phyloP scores from a whole-genome alignment of 2,113 vertebrate genomes.

The Arizona elegans region DNA sequence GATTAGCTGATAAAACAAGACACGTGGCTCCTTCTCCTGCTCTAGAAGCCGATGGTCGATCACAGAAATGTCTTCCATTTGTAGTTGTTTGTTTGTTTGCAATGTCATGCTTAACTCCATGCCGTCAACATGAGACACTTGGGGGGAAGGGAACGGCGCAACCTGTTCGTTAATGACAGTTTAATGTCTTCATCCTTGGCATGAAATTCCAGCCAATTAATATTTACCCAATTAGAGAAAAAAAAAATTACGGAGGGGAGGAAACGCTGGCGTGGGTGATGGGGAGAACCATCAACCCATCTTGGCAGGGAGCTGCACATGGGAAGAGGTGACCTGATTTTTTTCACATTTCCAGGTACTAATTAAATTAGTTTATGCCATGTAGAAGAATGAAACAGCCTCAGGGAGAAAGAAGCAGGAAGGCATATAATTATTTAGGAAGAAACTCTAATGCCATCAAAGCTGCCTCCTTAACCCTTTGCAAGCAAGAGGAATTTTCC shows the following conservation, averaged over 20 bases:
- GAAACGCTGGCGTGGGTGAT: not conserved
- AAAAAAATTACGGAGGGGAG: constrained; percentile 61
- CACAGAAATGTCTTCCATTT: not conserved
- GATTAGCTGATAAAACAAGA: constrained; percentile 48
- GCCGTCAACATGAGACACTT: constrained; percentile 45
- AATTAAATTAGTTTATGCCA: constrained; percentile 56
- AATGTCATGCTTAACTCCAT: constrained; percentile 46
- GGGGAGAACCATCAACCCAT: constrained; percentile 32
- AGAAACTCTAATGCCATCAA: not conserved
- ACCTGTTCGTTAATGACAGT: constrained; percentile 61
- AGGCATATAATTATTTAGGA: not conserved
- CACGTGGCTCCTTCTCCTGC: constrained; percentile 36
- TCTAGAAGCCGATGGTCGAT: constrained; percentile 23
- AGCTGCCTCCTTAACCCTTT: fast-evolving
- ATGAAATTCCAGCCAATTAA: constrained; percentile 64
- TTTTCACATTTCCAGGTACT: constrained; percentile 49
- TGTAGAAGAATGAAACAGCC: constrained; percentile 17
- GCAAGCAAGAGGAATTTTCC: not conserved
- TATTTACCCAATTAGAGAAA: constrained; percentile 69
- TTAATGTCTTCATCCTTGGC: constrained; percentile 69
- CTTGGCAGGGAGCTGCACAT: constrained; percentile 49
- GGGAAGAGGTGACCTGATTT: constrained; percentile 63
- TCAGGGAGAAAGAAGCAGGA: not conserved
- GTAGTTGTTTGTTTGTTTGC: not conserved
- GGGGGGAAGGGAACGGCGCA: constrained; percentile 26